phyloP scores from a whole-genome alignment of 2,888 invertebrate genomes.

The Clunio marinus region DNA sequence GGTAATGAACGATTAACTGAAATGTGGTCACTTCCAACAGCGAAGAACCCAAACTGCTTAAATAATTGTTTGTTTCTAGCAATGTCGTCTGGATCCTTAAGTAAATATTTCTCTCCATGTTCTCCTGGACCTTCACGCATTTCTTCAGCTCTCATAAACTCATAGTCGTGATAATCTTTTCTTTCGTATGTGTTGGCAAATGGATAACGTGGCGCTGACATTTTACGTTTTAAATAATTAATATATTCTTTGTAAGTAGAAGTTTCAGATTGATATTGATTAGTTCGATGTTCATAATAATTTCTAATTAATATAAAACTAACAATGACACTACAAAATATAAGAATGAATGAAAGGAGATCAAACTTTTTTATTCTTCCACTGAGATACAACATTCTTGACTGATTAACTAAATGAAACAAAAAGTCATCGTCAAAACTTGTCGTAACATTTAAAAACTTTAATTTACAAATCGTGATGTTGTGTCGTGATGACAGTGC shows the following conservation, averaged over 20 bases:
- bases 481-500: not conserved
- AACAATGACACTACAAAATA: not conserved
- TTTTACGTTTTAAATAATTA: not conserved
- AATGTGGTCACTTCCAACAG: conserved; percentile 21
- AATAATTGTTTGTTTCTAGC: conserved; percentile 4
- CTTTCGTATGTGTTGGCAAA: conserved; percentile 20
- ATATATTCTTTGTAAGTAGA: not conserved
- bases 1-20: conserved; percentile 33
- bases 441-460: no score
- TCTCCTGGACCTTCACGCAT: conserved; percentile 21
- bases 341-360: not conserved
- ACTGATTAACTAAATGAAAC: no score
- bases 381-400: conserved; percentile 33
- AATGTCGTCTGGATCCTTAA: not conserved
- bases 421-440: no score
- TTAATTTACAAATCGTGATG: no score
- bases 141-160: conserved; percentile 20
- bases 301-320: not conserved
- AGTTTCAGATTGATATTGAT: conserved; percentile 2
- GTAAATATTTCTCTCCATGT: not conserved
- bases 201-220: conserved; percentile 23
- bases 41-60: conserved; percentile 18
- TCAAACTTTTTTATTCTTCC: conserved; percentile 37
- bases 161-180: conserved; percentile 30
- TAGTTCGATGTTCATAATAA: conserved; percentile 21